A percentile compares a stretch with the other conserved stretches of the same genome.
Conservation (phyloP, 2,113 vertebrate genomes). For the Onychostoma macrolepis region DNA sequence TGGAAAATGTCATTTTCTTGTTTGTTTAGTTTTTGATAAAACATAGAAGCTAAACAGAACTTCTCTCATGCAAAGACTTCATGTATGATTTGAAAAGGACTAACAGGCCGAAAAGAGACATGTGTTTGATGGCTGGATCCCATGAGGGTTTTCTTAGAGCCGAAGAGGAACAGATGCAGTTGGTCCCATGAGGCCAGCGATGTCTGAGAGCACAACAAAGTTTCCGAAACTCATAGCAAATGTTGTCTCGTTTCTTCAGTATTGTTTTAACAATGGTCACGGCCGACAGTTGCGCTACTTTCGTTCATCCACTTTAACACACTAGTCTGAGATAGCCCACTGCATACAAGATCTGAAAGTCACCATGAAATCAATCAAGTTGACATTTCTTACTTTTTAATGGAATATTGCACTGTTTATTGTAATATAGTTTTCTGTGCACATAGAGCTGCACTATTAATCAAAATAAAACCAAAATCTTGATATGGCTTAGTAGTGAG, state of each 20-base stretch:
- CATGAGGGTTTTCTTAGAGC: constrained; percentile 73
- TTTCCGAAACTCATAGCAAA: constrained; percentile 60
- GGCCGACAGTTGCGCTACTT: background rate
- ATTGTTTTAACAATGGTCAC: constrained; percentile 22
- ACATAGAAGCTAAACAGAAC: background rate
- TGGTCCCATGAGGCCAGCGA: constrained; percentile 65
- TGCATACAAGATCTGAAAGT: background rate
- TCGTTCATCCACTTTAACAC: background rate
- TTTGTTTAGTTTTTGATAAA: constrained; percentile 41
- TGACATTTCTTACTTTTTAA: background rate
- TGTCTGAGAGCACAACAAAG: constrained; percentile 70
- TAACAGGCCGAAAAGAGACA: constrained; percentile 57
- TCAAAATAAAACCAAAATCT: too few relatives aligned
- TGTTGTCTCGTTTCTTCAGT: constrained; percentile 63
- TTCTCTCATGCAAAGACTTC: constrained; percentile 49
- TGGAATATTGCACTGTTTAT: background rate
- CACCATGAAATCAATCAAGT: background rate
- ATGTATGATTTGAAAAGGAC: constrained; percentile 66
- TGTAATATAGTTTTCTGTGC: background rate
- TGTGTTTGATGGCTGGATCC: constrained; percentile 64
- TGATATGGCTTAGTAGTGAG: too few relatives aligned
- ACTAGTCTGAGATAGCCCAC: background rate
- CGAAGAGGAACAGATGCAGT: constrained; percentile 69
- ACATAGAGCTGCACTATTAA: too few relatives aligned
- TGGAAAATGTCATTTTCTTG: background rate